Evolutionary conservation across 2,888 invertebrate species (phyloP).

Genomic region (Mystacides longicornis): DNA sequence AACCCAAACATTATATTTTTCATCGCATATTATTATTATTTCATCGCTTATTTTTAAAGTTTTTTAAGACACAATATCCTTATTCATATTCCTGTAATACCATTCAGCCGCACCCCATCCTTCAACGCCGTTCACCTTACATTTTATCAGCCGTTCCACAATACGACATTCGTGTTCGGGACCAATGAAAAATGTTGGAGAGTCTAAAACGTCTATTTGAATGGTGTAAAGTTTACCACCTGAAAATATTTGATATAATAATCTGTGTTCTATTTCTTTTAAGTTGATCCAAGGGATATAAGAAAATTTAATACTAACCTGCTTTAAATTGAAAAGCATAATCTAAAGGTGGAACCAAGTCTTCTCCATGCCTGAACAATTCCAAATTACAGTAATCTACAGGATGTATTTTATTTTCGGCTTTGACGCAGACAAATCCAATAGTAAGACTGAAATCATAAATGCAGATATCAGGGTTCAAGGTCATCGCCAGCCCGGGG

Average conservation of each 20-base stretch:
- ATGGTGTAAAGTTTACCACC: conserved; percentile 46
- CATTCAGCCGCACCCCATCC: conserved; percentile 62
- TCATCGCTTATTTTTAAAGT: not conserved
- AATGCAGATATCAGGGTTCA: too few relatives aligned
- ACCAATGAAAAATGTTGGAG: conserved; percentile 52
- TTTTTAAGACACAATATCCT: not conserved
- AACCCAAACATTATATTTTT: too few relatives aligned
- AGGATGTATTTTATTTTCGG: conserved; percentile 35
- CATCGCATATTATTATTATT: too few relatives aligned
- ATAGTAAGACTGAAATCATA: conserved; percentile 47
- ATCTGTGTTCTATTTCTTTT: not conserved
- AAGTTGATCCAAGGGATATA: not conserved
- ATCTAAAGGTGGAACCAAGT: conserved; percentile 49
- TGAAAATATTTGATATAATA: conserved; percentile 27
- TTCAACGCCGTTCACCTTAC: conserved; percentile 52
- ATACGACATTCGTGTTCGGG: conserved; percentile 52
- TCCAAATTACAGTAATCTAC: conserved; percentile 46
- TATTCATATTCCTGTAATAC: conserved; percentile 48
- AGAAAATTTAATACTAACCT: conserved; percentile 35
- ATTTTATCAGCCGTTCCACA: conserved; percentile 51
- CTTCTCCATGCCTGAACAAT: conserved; percentile 56
- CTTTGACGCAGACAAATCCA: conserved; percentile 51
- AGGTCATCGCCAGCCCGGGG: too few relatives aligned
- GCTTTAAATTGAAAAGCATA: conserved; percentile 55
- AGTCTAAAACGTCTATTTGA: conserved; percentile 46